Conservation (phyloP, 2,888 invertebrate genomes). For the Ptilodon capucinus region DNA sequence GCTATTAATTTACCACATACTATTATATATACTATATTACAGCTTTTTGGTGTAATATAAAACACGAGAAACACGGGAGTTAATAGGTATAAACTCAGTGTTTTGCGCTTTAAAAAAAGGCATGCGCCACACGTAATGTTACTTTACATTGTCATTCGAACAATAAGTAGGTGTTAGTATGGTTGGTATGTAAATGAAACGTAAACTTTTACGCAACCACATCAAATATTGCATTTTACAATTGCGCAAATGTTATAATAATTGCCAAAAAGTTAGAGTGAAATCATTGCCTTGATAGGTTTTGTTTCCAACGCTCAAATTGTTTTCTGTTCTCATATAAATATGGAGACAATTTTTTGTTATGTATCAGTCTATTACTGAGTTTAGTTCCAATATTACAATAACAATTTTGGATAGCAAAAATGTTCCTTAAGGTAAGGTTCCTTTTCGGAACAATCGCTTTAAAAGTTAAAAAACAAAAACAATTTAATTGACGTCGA, state of each 20-base stretch:
- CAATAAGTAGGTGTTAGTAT: neutral
- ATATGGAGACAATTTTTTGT: conserved; percentile 12
- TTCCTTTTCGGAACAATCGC: neutral
- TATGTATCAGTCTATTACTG: conserved; percentile 22
- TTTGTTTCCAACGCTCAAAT: conserved; percentile 1
- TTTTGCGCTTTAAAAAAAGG: too few relatives aligned
- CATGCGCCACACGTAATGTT: too few relatives aligned
- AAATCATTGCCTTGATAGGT: conserved; percentile 24
- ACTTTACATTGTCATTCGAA: neutral
- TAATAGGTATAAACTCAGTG: too few relatives aligned
- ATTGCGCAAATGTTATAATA: conserved; percentile 19
- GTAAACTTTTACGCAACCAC: conserved; percentile 8
- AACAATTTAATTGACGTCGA: too few relatives aligned
- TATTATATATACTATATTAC: too few relatives aligned
- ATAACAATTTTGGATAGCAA: conserved; percentile 1
- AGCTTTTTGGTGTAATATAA: too few relatives aligned
- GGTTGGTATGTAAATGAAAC: conserved; percentile 3
- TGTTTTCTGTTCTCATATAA: conserved; percentile 18
- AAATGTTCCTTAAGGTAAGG: conserved; percentile 3
- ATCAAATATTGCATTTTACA: conserved; percentile 11
- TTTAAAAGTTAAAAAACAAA: too few relatives aligned
- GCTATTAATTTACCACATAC: too few relatives aligned
- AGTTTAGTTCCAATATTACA: conserved; percentile 5
- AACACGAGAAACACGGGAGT: too few relatives aligned
- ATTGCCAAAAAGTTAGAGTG: conserved; percentile 14